phyloP scores from a whole-genome alignment of 2,888 invertebrate species.

The Idaea biselata region DNA sequence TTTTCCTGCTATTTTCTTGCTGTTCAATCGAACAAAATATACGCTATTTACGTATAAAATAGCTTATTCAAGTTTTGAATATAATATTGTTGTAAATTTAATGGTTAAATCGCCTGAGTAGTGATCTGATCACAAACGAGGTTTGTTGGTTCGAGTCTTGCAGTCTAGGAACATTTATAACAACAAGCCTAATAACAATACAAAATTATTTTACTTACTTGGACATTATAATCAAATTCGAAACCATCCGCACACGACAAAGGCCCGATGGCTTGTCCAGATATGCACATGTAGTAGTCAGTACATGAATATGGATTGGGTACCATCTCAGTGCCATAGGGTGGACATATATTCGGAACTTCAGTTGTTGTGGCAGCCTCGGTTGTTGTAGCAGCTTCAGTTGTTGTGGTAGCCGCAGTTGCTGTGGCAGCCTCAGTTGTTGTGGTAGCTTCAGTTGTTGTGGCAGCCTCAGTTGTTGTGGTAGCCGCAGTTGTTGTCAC shows the following conservation, averaged over 20 bases:
- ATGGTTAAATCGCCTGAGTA: no score
- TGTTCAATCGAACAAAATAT: no score
- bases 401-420: conserved; percentile 3
- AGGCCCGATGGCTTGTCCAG: conserved; percentile 12
- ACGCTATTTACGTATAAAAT: no score
- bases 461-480: background rate
- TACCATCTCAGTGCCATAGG: background rate
- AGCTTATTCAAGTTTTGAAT: no score
- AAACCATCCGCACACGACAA: conserved; percentile 4
- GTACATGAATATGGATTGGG: conserved; percentile 18
- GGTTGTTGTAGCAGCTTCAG: conserved; percentile 1
- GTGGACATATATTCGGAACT: no score
- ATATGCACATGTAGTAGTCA: conserved; percentile 22
- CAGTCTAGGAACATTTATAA: no score
- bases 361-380: background rate
- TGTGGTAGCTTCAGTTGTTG: background rate
- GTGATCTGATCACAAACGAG: no score
- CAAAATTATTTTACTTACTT: background rate
- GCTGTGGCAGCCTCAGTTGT: conserved; percentile 5
- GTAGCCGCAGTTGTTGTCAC: background rate
- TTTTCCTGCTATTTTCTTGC: no score
- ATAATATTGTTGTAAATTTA: no score
- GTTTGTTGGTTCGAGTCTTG: no score
- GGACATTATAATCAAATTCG: conserved; percentile 5
- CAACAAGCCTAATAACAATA: no score